A percentile compares a stretch with the other conserved stretches of the same genome.
Evolutionary conservation across 2,797 vertebrate genomes (phyloP).

Genomic region (Urosaurus nigricauda): DNA sequence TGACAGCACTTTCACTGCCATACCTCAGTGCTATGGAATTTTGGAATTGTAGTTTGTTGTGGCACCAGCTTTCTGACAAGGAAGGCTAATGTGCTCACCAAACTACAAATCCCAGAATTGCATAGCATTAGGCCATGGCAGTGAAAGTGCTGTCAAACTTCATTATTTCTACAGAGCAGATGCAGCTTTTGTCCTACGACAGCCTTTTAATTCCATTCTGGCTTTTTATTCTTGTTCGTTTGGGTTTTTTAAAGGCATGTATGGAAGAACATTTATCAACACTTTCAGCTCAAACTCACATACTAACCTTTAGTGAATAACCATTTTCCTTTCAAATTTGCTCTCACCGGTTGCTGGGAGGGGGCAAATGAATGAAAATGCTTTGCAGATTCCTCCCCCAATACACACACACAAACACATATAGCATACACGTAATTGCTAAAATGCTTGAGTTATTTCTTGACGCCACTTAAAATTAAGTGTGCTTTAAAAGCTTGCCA

Average conservation of each 20-base stretch:
- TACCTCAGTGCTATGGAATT: too few relatives aligned
- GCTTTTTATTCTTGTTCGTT: too few relatives aligned
- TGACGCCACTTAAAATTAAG: conserved; percentile 69
- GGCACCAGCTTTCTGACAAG: too few relatives aligned
- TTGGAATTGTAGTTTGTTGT: too few relatives aligned
- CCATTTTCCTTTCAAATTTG: not conserved
- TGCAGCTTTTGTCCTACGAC: not conserved
- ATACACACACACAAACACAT: too few relatives aligned
- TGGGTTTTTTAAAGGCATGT: not conserved
- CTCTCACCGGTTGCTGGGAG: not conserved
- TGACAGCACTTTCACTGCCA: too few relatives aligned
- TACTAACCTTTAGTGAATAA: not conserved
- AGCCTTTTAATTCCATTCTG: not conserved
- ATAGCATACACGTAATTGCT: conserved; percentile 63
- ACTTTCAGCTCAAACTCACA: not conserved
- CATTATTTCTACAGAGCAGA: too few relatives aligned
- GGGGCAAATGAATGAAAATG: conserved; percentile 47
- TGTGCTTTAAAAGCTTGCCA: conserved; percentile 60
- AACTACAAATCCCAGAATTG: too few relatives aligned
- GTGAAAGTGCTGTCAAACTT: too few relatives aligned
- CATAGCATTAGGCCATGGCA: too few relatives aligned
- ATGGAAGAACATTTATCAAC: not conserved
- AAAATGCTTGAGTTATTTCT: conserved; percentile 63
- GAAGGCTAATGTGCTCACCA: too few relatives aligned
- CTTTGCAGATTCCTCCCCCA: conserved; percentile 50